Base-by-base conservation (phyloP, 2,113 vertebrate genomes). In the Anthoscopus minutus region DNA sequence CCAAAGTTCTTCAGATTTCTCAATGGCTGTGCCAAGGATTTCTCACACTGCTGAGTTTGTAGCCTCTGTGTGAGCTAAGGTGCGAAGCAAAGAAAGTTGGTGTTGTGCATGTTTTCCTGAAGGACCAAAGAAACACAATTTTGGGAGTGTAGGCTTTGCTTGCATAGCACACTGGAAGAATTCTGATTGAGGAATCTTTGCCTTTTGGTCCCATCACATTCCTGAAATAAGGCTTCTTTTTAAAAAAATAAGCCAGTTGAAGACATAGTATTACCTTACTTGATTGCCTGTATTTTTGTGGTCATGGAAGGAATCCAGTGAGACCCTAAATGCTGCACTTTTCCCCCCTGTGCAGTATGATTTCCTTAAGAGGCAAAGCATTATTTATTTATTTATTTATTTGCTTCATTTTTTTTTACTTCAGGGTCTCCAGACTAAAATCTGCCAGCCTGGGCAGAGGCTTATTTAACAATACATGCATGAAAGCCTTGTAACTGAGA, bases 261-360 rank as follows among this genome's bases (percentile, higher is more conserved):
- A 78, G 50, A 51, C 44, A 18, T 9, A 27, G 8, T 33, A 21
- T 42, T 71, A n/a, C 38, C 15, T 54, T 35, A 27, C 28, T 24
- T 47, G 19, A 31, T 35, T 71, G 22, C 23, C 20, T 62, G 15
- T 72, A 11, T 72, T 67, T 92, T 89, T 70, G 19, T 10, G 51
- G 24, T n/a, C 1, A 1, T 22, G 30, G 37, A 40, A 76, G 65
- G 28, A 82, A 50, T 17, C 33, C 23, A 15, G 27, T 31, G 53
- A 66, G 48, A 54, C 19, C 17, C 24, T 9, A 47, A 71, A 31
- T 64, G 40, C 20, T 64, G 28, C 10, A 7, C 17, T n/a, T 60
- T 54, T 19, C 19, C 19, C 12, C 11, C 35, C 0, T n/a, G 0
- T 62, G 38, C 30, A 74, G 28, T 24, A 3, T 33, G 56, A 16